Percentiles rank a stretch among this genome's conserved stretches.
Evolutionary conservation across 1,140 invertebrate genomes (phyloP).

Genomic region (Leptoteleia sp.): DNA sequence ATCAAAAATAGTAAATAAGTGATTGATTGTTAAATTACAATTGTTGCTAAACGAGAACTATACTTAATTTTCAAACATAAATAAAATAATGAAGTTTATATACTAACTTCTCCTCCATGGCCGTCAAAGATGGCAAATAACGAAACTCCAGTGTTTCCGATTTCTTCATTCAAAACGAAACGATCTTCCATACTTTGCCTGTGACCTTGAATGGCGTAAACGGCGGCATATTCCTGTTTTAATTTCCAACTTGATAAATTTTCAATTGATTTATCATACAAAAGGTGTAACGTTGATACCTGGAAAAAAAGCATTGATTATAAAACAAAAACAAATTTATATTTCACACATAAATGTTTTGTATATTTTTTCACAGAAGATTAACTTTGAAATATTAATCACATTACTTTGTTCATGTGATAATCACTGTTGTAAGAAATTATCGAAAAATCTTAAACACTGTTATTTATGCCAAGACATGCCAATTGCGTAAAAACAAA

Average conservation of each 20-base stretch:
- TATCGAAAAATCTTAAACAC: conserved; percentile 11
- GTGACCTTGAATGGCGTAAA: conserved; percentile 93
- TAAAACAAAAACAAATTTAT: no score
- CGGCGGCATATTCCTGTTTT: conserved; percentile 87
- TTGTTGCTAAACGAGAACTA: no score
- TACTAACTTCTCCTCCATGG: conserved; percentile 91
- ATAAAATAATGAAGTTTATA: neutral
- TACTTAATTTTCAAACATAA: no score
- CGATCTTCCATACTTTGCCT: conserved; percentile 96
- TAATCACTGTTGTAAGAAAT: neutral
- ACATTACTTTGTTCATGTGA: conserved; percentile 6
- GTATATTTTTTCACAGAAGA: no score
- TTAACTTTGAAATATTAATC: conserved; percentile 1
- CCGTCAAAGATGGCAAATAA: conserved; percentile 97
- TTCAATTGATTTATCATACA: conserved; percentile 73
- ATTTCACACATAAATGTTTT: no score
- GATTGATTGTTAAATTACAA: no score
- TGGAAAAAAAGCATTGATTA: no score
- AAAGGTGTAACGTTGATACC: conserved; percentile 77
- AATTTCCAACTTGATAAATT: conserved; percentile 90
- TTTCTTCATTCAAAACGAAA: conserved; percentile 84
- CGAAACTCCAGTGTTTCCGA: conserved; percentile 84
- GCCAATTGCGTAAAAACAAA: conserved; percentile 44
- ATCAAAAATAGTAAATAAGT: no score
- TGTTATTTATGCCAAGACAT: conserved; percentile 30